Conservation (phyloP, 2,113 vertebrate genomes). For the Rhinichthys klamathensis region DNA sequence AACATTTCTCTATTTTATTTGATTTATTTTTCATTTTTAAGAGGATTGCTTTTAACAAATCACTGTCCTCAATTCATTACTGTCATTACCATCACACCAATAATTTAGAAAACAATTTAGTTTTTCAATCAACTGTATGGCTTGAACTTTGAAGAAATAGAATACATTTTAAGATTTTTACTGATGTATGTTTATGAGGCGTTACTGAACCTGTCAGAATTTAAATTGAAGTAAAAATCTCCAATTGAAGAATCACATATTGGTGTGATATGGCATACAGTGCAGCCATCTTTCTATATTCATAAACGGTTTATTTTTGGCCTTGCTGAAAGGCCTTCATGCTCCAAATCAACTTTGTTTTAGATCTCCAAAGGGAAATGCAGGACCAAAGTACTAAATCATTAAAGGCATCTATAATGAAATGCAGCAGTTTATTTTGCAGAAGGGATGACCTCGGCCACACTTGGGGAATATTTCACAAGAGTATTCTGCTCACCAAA, state of each 20-base stretch:
- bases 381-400: background rate
- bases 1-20: background rate
- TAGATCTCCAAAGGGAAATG: background rate
- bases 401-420: background rate
- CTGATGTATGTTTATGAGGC: background rate
- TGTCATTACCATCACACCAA: background rate
- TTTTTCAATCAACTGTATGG: background rate
- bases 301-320: background rate
- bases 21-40: background rate
- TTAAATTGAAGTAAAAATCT: background rate
- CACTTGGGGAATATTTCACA: background rate
- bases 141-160: background rate
- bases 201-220: background rate
- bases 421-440: background rate
- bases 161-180: background rate
- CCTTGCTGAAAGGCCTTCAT: background rate
- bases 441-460: background rate
- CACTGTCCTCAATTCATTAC: background rate
- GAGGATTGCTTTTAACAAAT: background rate
- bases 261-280: background rate
- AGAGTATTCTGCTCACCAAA: background rate
- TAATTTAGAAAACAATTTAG: background rate
- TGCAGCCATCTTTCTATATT: background rate
- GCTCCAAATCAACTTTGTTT: background rate
- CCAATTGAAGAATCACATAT: background rate